phyloP scores from a whole-genome alignment of 2,888 invertebrate genomes.

The Scaptomyza reducta region DNA sequence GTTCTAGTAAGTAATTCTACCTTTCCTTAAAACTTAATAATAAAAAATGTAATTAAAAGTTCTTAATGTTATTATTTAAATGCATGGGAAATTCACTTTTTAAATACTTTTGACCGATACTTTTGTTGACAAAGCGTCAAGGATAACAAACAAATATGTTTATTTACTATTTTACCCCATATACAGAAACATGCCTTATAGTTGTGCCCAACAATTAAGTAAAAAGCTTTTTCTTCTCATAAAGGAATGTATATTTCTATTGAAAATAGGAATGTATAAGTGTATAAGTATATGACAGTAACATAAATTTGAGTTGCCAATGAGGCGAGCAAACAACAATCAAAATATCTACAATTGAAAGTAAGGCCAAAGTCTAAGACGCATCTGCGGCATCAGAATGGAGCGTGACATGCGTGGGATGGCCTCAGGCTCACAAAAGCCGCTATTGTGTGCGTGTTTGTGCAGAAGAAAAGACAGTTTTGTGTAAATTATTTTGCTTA shows the following conservation, averaged over 20 bases:
- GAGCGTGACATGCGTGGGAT: slow-evolving; percentile 14
- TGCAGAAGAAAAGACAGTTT: slow-evolving; percentile 17
- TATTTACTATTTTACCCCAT: slow-evolving; percentile 18
- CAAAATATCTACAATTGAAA: slow-evolving; percentile 12
- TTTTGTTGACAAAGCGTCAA: slow-evolving; percentile 43
- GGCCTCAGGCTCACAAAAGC: slow-evolving; percentile 25
- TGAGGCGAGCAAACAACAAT: slow-evolving; percentile 25
- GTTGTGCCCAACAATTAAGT: slow-evolving; percentile 56
- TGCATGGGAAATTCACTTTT: slow-evolving; percentile 8
- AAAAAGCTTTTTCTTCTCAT: slow-evolving; percentile 60
- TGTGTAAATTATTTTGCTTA: slow-evolving; percentile 8
- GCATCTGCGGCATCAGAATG: slow-evolving; percentile 32
- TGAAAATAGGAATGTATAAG: background rate
- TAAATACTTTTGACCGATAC: slow-evolving; percentile 14
- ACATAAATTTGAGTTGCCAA: slow-evolving; percentile 27
- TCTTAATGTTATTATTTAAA: background rate
- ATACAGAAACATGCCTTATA: slow-evolving; percentile 20
- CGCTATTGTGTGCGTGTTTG: slow-evolving; percentile 13
- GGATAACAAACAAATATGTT: slow-evolving; percentile 28
- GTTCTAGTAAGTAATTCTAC: no score
- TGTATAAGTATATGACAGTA: slow-evolving; percentile 3
- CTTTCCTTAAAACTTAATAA: no score
- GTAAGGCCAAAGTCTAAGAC: slow-evolving; percentile 13
- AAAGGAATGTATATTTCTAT: slow-evolving; percentile 12
- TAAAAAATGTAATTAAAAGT: no score